These are phyloP conservation scores for Pangasianodon hypophthalmus DNA, from an alignment of 2,113 vertebrate genomes.

Conservation along the genomic window DNA sequence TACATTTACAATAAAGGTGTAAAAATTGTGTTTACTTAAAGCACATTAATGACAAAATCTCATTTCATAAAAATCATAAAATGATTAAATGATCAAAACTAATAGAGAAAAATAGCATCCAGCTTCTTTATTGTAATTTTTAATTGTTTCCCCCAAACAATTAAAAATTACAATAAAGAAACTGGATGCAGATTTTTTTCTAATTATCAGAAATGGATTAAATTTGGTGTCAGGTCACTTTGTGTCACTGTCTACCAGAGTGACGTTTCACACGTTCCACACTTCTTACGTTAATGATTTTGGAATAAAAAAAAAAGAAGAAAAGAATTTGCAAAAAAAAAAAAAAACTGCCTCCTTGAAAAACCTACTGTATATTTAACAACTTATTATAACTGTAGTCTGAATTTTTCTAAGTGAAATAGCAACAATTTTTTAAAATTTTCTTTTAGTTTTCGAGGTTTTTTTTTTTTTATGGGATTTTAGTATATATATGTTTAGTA, in stretches of 20 bases:
- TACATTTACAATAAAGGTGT: not conserved
- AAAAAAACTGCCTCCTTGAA: not conserved
- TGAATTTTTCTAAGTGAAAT: not conserved
- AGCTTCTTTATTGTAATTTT: no score
- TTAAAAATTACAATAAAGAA: not conserved
- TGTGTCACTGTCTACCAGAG: no score
- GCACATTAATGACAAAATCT: not conserved
- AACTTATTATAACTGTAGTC: not conserved
- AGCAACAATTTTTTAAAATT: not conserved
- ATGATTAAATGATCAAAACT: not conserved
- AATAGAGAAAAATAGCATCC: no score
- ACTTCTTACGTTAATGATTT: no score
- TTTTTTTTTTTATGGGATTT: not conserved
- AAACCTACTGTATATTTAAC: not conserved
- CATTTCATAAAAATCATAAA: not conserved
- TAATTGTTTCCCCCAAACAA: not conserved
- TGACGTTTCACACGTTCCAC: no score
- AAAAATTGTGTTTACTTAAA: not conserved
- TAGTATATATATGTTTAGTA: no score
- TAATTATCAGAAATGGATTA: no score
- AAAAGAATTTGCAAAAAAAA: no score
- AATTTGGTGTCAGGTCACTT: no score
- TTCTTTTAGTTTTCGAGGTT: not conserved
- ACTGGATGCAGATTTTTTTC: no score
- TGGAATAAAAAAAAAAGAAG: no score